These are phyloP conservation scores for Cynopterus brachyotis DNA, from an alignment of 2,113 vertebrate genomes.

Conservation along the genomic window DNA sequence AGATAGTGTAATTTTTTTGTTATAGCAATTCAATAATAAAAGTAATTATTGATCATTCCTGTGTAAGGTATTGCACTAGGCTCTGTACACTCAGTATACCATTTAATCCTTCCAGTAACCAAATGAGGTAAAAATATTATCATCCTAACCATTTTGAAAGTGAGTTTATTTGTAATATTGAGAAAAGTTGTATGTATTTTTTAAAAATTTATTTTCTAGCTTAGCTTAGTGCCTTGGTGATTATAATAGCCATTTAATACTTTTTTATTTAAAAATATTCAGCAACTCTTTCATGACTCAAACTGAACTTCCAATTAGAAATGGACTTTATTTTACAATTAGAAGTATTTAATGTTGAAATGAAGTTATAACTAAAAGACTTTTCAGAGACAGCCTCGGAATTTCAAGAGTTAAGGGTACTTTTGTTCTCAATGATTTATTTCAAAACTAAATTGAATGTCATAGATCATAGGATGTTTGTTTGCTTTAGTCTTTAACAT, in stretches of 20 bases:
- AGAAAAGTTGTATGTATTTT: neutral
- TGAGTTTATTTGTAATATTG: neutral
- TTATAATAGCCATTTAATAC: neutral
- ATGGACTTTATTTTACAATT: neutral
- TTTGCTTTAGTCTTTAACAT: neutral
- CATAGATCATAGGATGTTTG: neutral
- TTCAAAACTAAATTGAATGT: conserved; percentile 11
- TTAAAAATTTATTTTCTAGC: neutral
- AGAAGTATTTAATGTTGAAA: neutral
- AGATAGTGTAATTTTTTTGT: neutral
- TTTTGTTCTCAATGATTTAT: neutral
- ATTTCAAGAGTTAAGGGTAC: neutral
- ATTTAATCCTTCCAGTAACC: neutral
- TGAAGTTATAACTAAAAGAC: neutral
- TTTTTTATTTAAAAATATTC: neutral
- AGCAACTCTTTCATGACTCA: neutral
- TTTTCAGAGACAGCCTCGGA: neutral
- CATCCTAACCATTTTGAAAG: neutral
- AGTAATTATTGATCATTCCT: neutral
- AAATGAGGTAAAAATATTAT: neutral
- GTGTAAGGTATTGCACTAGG: neutral
- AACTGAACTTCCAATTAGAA: neutral
- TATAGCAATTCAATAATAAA: conserved; percentile 9
- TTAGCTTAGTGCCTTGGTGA: neutral
- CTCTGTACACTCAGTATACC: neutral